Evolutionary conservation across 2,797 vertebrate genomes (phyloP).

Genomic region (Macroramphosus scolopax): DNA sequence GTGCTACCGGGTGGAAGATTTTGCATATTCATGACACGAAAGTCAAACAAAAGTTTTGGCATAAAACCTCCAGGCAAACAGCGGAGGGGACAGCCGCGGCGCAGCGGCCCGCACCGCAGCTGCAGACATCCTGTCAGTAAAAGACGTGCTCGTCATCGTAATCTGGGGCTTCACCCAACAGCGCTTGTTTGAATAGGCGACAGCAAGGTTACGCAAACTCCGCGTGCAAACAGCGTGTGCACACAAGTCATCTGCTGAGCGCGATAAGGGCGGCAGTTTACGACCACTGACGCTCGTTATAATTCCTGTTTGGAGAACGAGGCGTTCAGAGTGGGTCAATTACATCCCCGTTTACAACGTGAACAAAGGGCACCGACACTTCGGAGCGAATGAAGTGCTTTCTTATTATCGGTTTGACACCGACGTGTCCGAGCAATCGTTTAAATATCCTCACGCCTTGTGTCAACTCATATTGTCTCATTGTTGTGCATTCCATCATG

Average conservation of each 20-base stretch:
- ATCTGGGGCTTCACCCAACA: constrained; percentile 7
- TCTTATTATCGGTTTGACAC: constrained; percentile 22
- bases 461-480: too few species aligned
- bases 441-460: too few species aligned
- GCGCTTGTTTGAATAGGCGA: constrained; percentile 33
- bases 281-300: constrained; percentile 44
- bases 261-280: constrained; percentile 52
- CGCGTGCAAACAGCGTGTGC: constrained; percentile 27
- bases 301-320: constrained; percentile 63
- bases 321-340: constrained; percentile 41
- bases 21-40: too few species aligned
- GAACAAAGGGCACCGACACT: constrained; percentile 41
- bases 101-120: neutral
- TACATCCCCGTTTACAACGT: constrained; percentile 54
- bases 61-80: constrained; percentile 41
- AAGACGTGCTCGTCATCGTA: constrained; percentile 10
- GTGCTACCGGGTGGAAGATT: too few species aligned
- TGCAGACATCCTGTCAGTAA: constrained; percentile 15
- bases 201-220: constrained; percentile 42
- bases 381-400: constrained; percentile 9
- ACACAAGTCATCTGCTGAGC: constrained; percentile 49
- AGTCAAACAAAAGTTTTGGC: constrained; percentile 38
- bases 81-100: constrained; percentile 11
- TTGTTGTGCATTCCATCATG: too few species aligned
- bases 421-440: constrained; percentile 2